Percentiles rank a stretch among this genome's conserved stretches.
Evolutionary conservation across 1,140 invertebrate species (phyloP).

Genomic region (Halesus radiatus): DNA sequence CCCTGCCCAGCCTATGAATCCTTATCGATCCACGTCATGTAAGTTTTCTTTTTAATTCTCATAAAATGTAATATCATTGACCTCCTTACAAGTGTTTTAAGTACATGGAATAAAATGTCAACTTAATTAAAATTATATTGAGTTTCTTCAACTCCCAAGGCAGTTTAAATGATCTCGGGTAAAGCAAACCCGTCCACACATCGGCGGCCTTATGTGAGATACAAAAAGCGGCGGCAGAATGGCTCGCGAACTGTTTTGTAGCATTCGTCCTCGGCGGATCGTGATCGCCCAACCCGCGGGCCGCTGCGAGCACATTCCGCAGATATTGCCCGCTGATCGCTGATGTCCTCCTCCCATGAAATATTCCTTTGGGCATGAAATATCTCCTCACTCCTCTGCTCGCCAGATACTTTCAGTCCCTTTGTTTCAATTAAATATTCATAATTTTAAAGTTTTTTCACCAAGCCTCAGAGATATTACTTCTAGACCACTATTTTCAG

Average conservation of each 20-base stretch:
- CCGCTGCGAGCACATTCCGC: constrained; percentile 35
- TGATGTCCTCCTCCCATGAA: constrained; percentile 23
- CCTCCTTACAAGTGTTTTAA: no score
- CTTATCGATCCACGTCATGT: no score
- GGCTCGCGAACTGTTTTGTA: constrained; percentile 18
- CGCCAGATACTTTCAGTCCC: background rate
- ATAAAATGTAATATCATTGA: no score
- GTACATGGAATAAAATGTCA: background rate
- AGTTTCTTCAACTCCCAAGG: constrained; percentile 16
- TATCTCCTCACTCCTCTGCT: constrained; percentile 30
- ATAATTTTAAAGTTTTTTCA: background rate
- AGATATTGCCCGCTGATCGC: constrained; percentile 18
- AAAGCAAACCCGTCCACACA: constrained; percentile 29
- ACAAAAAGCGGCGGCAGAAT: constrained; percentile 26
- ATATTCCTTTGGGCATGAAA: constrained; percentile 26
- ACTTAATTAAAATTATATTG: constrained; percentile 3
- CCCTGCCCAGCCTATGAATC: no score
- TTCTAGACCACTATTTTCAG: background rate
- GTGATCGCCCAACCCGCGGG: constrained; percentile 52
- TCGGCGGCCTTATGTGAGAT: constrained; percentile 18
- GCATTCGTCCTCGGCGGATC: constrained; percentile 47
- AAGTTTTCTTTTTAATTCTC: no score
- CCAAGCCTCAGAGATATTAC: background rate
- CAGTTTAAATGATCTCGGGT: constrained; percentile 10
- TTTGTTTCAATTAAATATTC: constrained; percentile 19